Base-by-base conservation (phyloP, 2,113 vertebrate genomes). In the Ia io region DNA sequence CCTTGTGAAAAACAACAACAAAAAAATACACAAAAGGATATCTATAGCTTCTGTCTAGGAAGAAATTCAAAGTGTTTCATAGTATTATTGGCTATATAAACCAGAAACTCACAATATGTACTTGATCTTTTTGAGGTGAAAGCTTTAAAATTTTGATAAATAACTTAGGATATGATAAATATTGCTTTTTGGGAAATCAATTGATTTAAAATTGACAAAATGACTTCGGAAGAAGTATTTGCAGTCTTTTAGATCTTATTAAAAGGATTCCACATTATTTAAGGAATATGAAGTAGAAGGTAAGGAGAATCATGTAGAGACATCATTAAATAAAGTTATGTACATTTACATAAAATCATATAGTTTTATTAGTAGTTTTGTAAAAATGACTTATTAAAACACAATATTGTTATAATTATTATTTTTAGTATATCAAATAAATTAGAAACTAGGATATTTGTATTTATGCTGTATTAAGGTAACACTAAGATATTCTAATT, bases 351-450 rank as follows among this genome's bases (percentile, higher is more conserved):
- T 53, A 74, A 53, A 93, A 67, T 13, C 84, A 89, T 85, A 51
- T 70, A 86, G 1, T 56, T 93, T 84, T 90, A 82, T 28, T 77
- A 71, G 28, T 59, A 20, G 18, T 65, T 9, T 44, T 74, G 0
- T 49, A 67, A 93, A 23, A 88, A 17, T 87, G 13, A 56, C 93
- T 95, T 90, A 90, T 90, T 92, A 90, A 95, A 96, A 93, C 3
- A 4, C 9, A 76, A 16, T 67, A 13, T 30, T 69, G 7, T 82
- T 76, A 37, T 17, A 80, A 42, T 87, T 90, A 83, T 84, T 84
- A 7, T 40, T 47, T 88, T 78, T 79, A 95, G 44, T 61, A 7
- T 35, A 82, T 53, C 61, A 87, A 73, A 97, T 28, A 12, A 93
- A 12, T 23, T 93, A 92, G 25, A 35, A 69, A 94, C 59, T 10